phyloP scores from a whole-genome alignment of 2,797 vertebrate genomes.

The Argyrosomus regius region DNA sequence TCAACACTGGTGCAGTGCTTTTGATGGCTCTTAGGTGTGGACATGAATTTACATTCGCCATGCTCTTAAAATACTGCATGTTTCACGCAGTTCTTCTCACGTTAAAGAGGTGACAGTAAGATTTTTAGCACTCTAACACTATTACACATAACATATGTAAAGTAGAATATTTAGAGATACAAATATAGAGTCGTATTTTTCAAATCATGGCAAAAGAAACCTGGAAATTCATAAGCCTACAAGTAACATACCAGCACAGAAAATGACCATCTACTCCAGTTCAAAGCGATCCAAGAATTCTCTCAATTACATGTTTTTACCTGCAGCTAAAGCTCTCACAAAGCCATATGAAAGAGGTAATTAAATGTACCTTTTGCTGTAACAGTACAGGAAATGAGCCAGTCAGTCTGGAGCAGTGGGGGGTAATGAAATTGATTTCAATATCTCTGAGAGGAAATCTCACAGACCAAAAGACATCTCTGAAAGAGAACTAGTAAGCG shows the following conservation, averaged over 20 bases:
- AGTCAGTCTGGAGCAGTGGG: constrained; percentile 58
- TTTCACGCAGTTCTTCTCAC: constrained; percentile 21
- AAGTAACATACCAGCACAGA: not conserved
- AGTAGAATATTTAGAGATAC: not conserved
- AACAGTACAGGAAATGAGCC: constrained; percentile 66
- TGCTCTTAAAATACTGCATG: constrained; percentile 21
- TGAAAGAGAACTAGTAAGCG: constrained; percentile 46
- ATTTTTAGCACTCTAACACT: constrained; percentile 10
- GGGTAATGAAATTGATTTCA: constrained; percentile 65
- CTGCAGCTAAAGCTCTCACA: constrained; percentile 41
- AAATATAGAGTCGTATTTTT: not conserved
- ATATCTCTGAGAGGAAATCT: constrained; percentile 62
- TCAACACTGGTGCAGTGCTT: not conserved
- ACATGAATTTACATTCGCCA: constrained; percentile 27
- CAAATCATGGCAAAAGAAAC: not conserved
- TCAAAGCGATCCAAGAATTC: constrained; percentile 25
- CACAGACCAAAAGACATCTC: constrained; percentile 51
- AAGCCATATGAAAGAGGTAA: constrained; percentile 44
- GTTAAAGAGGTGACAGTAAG: constrained; percentile 22
- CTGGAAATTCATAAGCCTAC: not conserved
- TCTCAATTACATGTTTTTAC: constrained; percentile 29
- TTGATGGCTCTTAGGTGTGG: not conserved
- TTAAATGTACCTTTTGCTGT: constrained; percentile 57
- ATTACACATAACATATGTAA: not conserved
- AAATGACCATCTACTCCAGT: constrained; percentile 2